Evolutionary conservation across 92 coral and sea anemone genomes (phyloP).

Genomic region (Epizoanthus illoricatus): DNA sequence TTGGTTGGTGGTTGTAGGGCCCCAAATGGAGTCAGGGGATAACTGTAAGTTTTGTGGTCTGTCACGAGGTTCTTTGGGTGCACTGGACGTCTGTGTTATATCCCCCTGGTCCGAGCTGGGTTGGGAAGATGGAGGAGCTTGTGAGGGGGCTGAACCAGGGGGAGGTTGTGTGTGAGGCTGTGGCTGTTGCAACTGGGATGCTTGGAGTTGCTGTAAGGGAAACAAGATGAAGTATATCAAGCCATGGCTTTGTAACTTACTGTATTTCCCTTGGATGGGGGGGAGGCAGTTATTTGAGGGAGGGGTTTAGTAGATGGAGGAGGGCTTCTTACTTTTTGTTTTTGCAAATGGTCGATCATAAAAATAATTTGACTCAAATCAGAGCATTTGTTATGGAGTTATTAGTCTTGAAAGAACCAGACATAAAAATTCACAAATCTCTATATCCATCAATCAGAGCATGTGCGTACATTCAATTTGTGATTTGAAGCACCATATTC

Average conservation of each 20-base stretch:
- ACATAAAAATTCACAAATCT: too few relatives aligned
- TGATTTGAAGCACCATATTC: too few relatives aligned
- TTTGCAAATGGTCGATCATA: too few relatives aligned
- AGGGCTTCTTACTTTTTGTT: too few relatives aligned
- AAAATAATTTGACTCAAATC: too few relatives aligned
- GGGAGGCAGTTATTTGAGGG: too few relatives aligned
- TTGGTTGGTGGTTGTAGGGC: conserved; percentile 54
- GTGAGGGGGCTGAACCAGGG: conserved; percentile 22
- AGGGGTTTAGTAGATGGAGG: too few relatives aligned
- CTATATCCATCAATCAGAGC: too few relatives aligned
- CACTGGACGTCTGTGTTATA: conserved; percentile 1
- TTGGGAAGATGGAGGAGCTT: conserved; percentile 24
- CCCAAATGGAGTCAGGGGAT: conserved; percentile 88
- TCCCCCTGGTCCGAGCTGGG: conserved; percentile 24
- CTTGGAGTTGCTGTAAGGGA: conserved; percentile 22
- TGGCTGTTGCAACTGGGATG: conserved; percentile 44
- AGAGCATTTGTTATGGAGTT: too few relatives aligned
- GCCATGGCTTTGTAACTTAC: background rate
- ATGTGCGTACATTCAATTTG: too few relatives aligned
- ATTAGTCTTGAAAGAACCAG: too few relatives aligned
- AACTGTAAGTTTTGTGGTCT: conserved; percentile 71
- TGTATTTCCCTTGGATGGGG: too few relatives aligned
- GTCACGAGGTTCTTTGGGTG: conserved; percentile 5
- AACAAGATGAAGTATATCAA: background rate
- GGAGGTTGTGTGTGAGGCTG: conserved; percentile 48